Conservation (phyloP, 2,797 vertebrate species). For the Pseudochirops cupreus region DNA sequence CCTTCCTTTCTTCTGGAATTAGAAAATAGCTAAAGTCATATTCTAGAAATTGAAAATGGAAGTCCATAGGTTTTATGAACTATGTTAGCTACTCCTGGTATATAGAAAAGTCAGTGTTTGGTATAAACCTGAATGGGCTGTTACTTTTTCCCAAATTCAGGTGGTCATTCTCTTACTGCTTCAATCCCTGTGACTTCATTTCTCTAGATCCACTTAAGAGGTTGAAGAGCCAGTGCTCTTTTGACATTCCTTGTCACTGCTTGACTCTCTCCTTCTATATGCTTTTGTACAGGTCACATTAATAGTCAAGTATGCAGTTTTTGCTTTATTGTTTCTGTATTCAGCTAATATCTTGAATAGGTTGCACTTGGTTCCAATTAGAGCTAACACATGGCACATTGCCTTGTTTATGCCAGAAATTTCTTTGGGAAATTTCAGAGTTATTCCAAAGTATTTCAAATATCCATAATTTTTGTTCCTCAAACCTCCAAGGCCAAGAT, state of each 20-base stretch:
- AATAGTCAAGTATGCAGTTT: not conserved
- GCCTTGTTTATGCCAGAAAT: not conserved
- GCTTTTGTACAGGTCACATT: not conserved
- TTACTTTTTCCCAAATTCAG: not conserved
- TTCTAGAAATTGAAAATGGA: not conserved
- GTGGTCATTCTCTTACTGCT: not conserved
- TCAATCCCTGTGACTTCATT: not conserved
- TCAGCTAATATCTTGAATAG: not conserved
- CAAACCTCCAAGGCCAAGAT: not conserved
- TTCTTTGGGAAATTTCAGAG: not conserved
- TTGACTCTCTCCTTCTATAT: not conserved
- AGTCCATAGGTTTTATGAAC: not conserved
- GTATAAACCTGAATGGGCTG: not conserved
- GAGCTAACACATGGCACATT: not conserved
- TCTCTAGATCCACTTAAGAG: not conserved
- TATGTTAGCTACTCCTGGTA: not conserved
- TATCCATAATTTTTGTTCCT: not conserved
- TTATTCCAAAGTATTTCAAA: not conserved
- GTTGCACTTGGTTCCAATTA: not conserved
- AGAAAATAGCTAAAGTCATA: not conserved
- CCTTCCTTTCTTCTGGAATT: not conserved
- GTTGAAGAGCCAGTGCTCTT: not conserved
- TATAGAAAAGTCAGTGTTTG: not conserved
- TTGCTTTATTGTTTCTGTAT: not conserved
- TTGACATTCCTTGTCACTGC: not conserved